phyloP scores from a whole-genome alignment of 2,113 vertebrate genomes.

The Xenopus laevis region DNA sequence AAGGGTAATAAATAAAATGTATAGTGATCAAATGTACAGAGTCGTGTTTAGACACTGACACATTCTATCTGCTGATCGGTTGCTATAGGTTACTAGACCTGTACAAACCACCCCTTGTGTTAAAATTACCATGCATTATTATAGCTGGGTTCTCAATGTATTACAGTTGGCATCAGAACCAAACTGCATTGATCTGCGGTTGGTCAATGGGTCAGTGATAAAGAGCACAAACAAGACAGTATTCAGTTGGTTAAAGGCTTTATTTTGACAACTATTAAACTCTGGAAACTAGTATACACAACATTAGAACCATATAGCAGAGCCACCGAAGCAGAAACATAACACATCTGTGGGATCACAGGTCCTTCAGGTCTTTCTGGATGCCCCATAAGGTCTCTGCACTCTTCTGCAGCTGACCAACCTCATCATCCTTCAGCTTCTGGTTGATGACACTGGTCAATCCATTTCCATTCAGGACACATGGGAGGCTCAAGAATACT shows the following conservation, averaged over 20 bases:
- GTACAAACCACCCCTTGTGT: no score
- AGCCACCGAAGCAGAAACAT: background rate
- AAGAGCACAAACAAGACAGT: background rate
- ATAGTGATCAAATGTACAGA: no score
- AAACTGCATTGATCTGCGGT: no score
- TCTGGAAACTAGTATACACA: constrained; percentile 7
- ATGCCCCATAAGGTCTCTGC: constrained; percentile 87
- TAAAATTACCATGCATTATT: no score
- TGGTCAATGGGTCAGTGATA: no score
- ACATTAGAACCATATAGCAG: background rate
- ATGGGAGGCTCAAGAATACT: constrained; percentile 92
- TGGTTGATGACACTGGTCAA: constrained; percentile 86
- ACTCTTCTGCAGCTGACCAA: constrained; percentile 82
- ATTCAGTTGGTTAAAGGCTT: background rate
- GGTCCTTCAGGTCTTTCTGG: constrained; percentile 91
- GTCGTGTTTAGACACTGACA: no score
- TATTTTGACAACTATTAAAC: constrained; percentile 15
- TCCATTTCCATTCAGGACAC: constrained; percentile 76
- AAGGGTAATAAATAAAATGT: no score
- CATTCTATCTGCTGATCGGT: no score
- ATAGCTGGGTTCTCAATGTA: no score
- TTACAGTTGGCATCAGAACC: no score
- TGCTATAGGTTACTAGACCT: no score
- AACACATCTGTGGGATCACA: constrained; percentile 56
- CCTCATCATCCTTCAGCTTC: constrained; percentile 83